phyloP scores from a whole-genome alignment of 35 echinoderm and acorn worm genomes.

The Anneissia japonica region DNA sequence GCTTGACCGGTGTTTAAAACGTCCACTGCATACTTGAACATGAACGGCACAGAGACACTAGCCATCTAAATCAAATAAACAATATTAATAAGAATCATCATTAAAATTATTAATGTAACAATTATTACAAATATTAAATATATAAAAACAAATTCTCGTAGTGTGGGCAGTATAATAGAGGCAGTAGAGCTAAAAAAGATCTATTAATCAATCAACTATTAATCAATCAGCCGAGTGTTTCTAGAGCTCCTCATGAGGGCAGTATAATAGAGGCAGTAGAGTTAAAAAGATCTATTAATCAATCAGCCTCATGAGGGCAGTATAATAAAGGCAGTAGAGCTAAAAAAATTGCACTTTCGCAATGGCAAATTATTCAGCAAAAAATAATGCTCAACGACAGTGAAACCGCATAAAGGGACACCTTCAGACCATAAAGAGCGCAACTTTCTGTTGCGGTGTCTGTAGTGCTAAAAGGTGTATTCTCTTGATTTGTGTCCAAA shows the following conservation, averaged over 20 bases:
- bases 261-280: too few relatives aligned
- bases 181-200: neutral
- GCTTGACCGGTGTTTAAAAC: slow-evolving; percentile 67
- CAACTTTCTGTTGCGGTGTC: too few relatives aligned
- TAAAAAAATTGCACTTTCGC: too few relatives aligned
- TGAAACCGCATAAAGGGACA: too few relatives aligned
- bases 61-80: slow-evolving; percentile 51
- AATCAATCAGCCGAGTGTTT: neutral
- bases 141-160: neutral
- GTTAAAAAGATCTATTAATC: too few relatives aligned
- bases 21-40: slow-evolving; percentile 95
- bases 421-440: too few relatives aligned
- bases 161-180: neutral
- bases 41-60: slow-evolving; percentile 84
- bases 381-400: too few relatives aligned
- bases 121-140: neutral
- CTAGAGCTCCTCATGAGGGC: neutral
- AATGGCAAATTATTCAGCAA: too few relatives aligned
- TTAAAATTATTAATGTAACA: neutral
- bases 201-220: neutral
- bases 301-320: too few relatives aligned
- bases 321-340: too few relatives aligned
- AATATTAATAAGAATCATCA: neutral
- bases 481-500: neutral
- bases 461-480: too few relatives aligned